Conservation (phyloP, 2,797 vertebrate genomes). For the Neopelma chrysocephalum region DNA sequence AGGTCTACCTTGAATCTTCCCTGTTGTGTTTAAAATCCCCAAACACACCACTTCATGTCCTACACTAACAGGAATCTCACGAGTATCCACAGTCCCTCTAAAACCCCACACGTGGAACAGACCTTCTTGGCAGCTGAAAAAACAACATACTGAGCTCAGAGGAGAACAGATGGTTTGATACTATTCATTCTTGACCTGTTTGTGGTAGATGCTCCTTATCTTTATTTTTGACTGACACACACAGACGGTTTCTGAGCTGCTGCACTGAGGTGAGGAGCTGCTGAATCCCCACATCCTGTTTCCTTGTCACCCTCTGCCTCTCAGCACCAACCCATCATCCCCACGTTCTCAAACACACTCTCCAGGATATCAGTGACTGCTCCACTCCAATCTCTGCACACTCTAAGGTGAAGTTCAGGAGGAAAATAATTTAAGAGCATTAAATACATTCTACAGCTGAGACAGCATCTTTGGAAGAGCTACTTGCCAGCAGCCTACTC, state of each 20-base stretch:
- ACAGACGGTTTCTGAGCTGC: background rate
- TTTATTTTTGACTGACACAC: background rate
- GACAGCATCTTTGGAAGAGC: background rate
- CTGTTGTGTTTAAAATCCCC: background rate
- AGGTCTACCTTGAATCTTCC: background rate
- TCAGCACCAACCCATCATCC: background rate
- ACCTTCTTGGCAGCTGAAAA: background rate
- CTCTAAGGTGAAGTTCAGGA: background rate
- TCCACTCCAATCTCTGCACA: background rate
- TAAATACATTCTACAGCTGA: background rate
- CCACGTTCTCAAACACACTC: background rate
- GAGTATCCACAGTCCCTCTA: background rate
- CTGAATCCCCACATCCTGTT: background rate
- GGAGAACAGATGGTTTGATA: background rate
- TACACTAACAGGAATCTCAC: fast-evolving
- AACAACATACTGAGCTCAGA: background rate
- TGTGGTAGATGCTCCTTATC: background rate
- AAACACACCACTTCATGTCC: background rate
- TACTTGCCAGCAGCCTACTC: background rate
- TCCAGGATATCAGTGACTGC: background rate
- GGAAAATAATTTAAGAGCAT: background rate
- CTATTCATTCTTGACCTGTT: background rate
- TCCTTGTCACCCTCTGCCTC: background rate
- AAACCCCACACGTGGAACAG: background rate
- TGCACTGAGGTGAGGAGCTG: background rate